Conservation (phyloP, 2,113 vertebrate genomes). For the Cephalopholis sonnerati region DNA sequence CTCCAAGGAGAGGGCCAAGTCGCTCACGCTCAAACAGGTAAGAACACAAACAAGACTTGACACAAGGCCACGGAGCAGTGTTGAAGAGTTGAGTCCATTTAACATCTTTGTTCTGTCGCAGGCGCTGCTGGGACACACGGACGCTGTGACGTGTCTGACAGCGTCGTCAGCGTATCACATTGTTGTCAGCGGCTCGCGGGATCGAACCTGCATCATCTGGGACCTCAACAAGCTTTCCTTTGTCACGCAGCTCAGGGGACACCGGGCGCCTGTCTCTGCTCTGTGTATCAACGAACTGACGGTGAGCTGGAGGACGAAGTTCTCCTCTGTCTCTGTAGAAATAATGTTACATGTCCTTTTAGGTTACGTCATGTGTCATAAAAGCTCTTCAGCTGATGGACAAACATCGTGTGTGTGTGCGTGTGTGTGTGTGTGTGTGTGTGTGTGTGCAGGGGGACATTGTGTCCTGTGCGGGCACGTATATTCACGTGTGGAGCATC, state of each 20-base stretch:
- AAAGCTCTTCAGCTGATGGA: background rate
- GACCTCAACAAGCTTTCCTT: constrained; percentile 97
- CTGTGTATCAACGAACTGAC: constrained; percentile 98
- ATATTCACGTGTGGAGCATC: constrained; percentile 98
- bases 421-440: constrained; percentile 6
- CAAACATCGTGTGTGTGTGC: background rate
- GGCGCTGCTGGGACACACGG: constrained; percentile 97
- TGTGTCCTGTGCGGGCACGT: constrained; percentile 95
- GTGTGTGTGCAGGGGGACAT: constrained; percentile 90
- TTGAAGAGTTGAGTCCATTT: background rate
- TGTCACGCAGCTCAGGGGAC: constrained; percentile 95
- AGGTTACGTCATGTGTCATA: background rate
- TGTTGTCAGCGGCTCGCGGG: constrained; percentile 95
- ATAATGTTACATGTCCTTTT: background rate
- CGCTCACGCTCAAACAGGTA: constrained; percentile 95
- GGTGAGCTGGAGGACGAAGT: constrained; percentile 77
- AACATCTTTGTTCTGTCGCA: constrained; percentile 44
- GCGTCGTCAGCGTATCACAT: constrained; percentile 96
- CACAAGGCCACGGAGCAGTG: too few species aligned
- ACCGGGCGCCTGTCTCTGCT: constrained; percentile 94
- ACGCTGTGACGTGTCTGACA: constrained; percentile 94
- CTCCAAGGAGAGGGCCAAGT: constrained; percentile 95
- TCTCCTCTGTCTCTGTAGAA: background rate
- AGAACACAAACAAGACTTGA: background rate
- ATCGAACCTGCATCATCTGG: constrained; percentile 99